phyloP scores from a whole-genome alignment of 2,888 invertebrate species.

The Tetramorium bicarinatum region DNA sequence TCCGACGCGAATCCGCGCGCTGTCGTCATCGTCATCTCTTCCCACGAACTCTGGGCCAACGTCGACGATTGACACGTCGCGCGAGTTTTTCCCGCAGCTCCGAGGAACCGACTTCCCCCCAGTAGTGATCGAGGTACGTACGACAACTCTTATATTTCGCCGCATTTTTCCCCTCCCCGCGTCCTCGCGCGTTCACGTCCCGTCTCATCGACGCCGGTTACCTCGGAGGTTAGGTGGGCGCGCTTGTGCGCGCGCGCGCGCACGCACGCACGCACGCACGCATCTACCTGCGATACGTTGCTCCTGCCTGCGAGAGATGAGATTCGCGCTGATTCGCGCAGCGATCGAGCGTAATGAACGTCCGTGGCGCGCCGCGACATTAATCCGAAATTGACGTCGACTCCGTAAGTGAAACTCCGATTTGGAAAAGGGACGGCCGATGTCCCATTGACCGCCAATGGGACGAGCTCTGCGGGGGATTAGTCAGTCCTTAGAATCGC shows the following conservation, averaged over 20 bases:
- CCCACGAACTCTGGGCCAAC: neutral
- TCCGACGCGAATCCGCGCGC: constrained; percentile 24
- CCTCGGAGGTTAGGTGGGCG: constrained; percentile 18
- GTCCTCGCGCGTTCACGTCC: neutral
- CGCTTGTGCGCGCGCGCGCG: constrained; percentile 4
- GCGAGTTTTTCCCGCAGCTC: neutral
- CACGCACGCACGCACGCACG: neutral
- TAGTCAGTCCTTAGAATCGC: too few species aligned
- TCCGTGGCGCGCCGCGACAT: neutral
- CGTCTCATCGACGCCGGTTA: neutral
- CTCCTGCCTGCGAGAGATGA: neutral
- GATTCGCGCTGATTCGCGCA: neutral
- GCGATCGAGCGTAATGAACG: constrained; percentile 8
- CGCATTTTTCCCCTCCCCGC: neutral
- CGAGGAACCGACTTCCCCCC: neutral
- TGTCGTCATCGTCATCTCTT: constrained; percentile 8
- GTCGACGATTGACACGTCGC: constrained; percentile 12
- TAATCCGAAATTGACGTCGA: neutral
- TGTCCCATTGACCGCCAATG: neutral
- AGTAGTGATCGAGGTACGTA: constrained; percentile 19
- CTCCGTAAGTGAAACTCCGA: too few species aligned
- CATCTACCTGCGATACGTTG: neutral
- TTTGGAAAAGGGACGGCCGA: neutral
- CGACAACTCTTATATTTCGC: neutral
- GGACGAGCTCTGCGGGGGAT: neutral